phyloP scores from a whole-genome alignment of 2,113 vertebrate species.

The Chiloscyllium plagiosum region DNA sequence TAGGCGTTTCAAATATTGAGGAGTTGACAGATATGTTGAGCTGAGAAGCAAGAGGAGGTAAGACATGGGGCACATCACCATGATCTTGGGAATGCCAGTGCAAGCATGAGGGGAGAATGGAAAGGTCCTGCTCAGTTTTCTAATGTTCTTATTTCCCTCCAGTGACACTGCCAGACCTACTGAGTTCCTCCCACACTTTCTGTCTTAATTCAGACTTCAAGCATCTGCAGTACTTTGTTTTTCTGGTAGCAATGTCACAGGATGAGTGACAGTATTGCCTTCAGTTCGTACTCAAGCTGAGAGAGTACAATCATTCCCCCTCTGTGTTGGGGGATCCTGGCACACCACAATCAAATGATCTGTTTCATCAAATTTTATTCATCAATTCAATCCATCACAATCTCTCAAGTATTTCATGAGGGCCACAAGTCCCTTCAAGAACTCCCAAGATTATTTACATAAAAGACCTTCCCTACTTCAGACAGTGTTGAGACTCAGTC shows the following conservation, averaged over 20 bases:
- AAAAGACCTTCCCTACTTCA: not conserved
- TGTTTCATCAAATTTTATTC: not conserved
- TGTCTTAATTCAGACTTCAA: too few relatives aligned
- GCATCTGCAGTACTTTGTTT: too few relatives aligned
- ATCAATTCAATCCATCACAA: not conserved
- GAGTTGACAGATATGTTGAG: too few relatives aligned
- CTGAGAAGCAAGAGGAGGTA: too few relatives aligned
- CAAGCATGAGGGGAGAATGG: too few relatives aligned
- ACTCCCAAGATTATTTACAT: not conserved
- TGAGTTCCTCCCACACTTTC: too few relatives aligned
- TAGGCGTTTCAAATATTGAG: too few relatives aligned
- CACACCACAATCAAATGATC: not conserved
- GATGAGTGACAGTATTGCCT: not conserved
- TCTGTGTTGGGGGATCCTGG: not conserved
- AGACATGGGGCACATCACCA: too few relatives aligned
- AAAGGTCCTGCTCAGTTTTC: too few relatives aligned
- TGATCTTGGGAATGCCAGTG: too few relatives aligned
- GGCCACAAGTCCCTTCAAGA: not conserved
- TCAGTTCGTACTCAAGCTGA: not conserved
- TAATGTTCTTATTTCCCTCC: too few relatives aligned
- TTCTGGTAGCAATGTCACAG: not conserved
- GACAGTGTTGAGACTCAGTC: not conserved
- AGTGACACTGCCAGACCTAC: too few relatives aligned
- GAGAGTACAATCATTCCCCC: not conserved
- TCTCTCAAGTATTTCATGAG: not conserved